Evolutionary conservation across 2,113 vertebrate genomes (phyloP).

Genomic region (Alces alces): DNA sequence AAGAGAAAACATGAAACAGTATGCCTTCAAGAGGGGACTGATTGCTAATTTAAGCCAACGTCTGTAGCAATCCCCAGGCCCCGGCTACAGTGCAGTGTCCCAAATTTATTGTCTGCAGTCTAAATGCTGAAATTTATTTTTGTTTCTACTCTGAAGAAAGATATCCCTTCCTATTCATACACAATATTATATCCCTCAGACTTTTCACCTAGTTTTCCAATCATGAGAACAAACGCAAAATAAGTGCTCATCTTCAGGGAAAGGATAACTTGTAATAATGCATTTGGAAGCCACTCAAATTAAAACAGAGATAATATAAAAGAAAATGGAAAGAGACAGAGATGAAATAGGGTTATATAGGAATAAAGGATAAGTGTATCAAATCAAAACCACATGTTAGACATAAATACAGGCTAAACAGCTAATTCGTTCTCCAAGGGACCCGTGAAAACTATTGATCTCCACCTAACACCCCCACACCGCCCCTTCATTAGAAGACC

Average conservation of each 20-base stretch:
- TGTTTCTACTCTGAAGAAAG: background rate
- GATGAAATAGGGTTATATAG: background rate
- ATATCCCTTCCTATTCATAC: background rate
- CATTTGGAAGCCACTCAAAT: background rate
- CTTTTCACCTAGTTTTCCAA: background rate
- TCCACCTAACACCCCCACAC: background rate
- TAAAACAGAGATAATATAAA: slow-evolving; percentile 39
- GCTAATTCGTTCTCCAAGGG: background rate
- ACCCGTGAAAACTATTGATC: background rate
- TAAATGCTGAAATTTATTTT: background rate
- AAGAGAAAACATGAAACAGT: slow-evolving; percentile 16
- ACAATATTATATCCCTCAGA: background rate
- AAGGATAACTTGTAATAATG: background rate
- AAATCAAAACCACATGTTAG: slow-evolving; percentile 42
- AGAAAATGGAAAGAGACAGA: background rate
- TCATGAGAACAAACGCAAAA: background rate
- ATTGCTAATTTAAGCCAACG: background rate
- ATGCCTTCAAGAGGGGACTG: background rate
- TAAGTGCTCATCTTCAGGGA: background rate
- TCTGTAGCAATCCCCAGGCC: background rate
- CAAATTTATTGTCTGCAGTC: background rate
- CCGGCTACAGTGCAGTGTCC: background rate
- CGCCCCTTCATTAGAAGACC: background rate
- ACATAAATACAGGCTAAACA: background rate
- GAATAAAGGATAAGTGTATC: slow-evolving; percentile 21